Evolutionary conservation across 1,140 invertebrate species (phyloP), one percentile per base, ranked within the genome.

Genomic region (Lutraria rhynchaena): DNA sequence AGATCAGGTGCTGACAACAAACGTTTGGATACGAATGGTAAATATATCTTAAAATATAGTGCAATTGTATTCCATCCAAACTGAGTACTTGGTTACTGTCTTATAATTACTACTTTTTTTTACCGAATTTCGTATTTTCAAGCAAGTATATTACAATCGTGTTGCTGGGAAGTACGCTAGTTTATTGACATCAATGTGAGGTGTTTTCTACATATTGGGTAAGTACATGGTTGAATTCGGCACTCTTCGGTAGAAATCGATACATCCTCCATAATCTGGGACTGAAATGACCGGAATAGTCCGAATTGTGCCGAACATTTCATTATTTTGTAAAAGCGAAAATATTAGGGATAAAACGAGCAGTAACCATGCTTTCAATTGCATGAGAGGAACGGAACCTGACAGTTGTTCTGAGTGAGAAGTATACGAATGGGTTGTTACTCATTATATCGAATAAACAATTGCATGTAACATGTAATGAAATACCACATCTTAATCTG

Each of bases 11-110:
- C n/a, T 71, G 19, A 55, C 37, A 1, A 71, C 69, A 9, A 71
- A 71, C 41, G 69, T 71, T 9, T 71, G 69, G 69, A 19, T 71
- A 9, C 24, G 69, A 46, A 71, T 71, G 69, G 69, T 67, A 49
- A 22, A 41, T 65, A 65, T 24, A 61, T 49, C 19, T 11, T 49
- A 49, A 49, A 49, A 49, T 49, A 19, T 49, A 9, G 9, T 19
- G 9, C 9, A 29, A 33, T 19, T 87, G 88, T 65, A 11, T 11
- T 49, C 44, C 44, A 49, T 49, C 11, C 44, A 49, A 11, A 49
- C 44, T 11, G 11, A 49, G 9, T 11, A 49, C 19, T 49, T 49
- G 44, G 11, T n/a, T n/a, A n/a, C 11, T 49, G 11, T 49, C 11
- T 49, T 19, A 49, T 49, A 49, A 9, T 49, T 49, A 19, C 11